Base-by-base conservation (phyloP, 2,888 invertebrate species). In the Dyspetes luteomarginatus region DNA sequence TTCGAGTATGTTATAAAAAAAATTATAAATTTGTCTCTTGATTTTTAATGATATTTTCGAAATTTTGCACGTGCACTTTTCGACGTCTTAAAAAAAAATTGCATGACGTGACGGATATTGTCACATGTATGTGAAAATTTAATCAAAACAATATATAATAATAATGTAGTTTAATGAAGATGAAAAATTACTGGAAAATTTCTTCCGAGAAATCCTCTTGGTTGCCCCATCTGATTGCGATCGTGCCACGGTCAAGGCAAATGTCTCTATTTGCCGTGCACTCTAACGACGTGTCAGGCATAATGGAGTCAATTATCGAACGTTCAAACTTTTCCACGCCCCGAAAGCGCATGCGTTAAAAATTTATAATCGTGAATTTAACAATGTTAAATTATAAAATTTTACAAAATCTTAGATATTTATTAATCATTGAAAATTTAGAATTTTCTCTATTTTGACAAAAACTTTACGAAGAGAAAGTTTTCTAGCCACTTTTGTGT, bases 221-320 rank as follows among this genome's bases (percentile, higher is more conserved):
- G 36, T 48, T 45, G 22, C 43, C 30, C 7, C 24, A 7, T 52
- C 67, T 71, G 26, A 45, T 45, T 30, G 52, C 41, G 41, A 50
- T 67, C 58, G 72, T 56, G 50, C 36, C 26, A 60, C 67, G 78
- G 72, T 73, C 78, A 78, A 78, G 72, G 78, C 24, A 43, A 72
- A 55, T 52, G 52, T 5, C 60, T 41, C 45, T 76, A 7, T 71
- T 58, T 60, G 19, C 45, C 30, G 15, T 68, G 36, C 60, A 64
- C 74, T 74, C 36, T 19, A 64, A 74, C 68, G 4, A 52, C 68
- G 45, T 52, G 62, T 7, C 60, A 36, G 22, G 41, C 60, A 12
- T n/a, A 12, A n/a, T 12, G n/a, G n/a, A 65, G 56, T 60, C 60
- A 52, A 60, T 43, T 71, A 43, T 65, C 60, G 19, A 45, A 52